Conservation (phyloP, 2,113 vertebrate species). For the Alces alces region DNA sequence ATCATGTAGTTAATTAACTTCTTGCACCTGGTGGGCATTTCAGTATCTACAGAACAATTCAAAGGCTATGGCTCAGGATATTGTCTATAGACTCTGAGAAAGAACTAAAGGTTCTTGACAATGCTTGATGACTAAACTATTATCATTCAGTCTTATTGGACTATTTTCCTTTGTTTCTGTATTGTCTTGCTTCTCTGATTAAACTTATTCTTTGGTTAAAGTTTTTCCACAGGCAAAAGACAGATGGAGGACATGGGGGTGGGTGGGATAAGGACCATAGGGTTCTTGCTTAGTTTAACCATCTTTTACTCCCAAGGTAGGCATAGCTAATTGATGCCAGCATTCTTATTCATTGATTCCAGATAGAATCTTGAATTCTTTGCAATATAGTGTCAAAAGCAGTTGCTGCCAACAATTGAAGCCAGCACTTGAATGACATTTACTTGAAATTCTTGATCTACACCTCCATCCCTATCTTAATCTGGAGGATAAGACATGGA, state of each 20-base stretch:
- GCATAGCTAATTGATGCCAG: neutral
- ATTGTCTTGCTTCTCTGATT: neutral
- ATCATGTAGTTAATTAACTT: neutral
- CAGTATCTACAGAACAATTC: neutral
- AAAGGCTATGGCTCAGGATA: neutral
- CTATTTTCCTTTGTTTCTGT: neutral
- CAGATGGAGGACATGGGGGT: neutral
- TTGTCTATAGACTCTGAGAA: neutral
- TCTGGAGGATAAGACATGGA: neutral
- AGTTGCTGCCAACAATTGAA: neutral
- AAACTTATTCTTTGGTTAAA: neutral
- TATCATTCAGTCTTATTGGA: neutral
- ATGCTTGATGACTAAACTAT: neutral
- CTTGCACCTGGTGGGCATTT: neutral
- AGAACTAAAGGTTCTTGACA: neutral
- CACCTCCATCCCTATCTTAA: neutral
- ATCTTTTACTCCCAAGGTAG: neutral
- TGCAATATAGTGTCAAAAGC: neutral
- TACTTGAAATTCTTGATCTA: neutral
- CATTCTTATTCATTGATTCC: neutral
- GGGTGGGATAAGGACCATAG: neutral
- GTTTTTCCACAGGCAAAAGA: neutral
- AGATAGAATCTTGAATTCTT: neutral
- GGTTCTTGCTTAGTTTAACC: neutral
- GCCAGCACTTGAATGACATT: neutral